Evolutionary conservation across 2,888 invertebrate genomes (phyloP), one percentile per base, ranked within the genome.

Genomic region (Lamellibrachia satsuma): DNA sequence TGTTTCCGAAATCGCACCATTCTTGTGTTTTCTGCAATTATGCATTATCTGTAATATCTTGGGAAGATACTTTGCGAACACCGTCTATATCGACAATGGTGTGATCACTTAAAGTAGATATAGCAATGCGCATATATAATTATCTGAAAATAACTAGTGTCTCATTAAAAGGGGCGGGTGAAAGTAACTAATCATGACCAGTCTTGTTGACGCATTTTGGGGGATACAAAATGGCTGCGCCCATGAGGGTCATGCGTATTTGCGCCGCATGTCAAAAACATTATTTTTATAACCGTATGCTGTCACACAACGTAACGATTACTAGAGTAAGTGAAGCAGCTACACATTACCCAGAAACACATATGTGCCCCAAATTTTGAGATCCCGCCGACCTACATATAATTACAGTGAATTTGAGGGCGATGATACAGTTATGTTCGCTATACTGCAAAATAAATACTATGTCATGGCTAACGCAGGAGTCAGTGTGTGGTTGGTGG

Each of bases 171-270:
- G 39, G 57, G 27, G 60, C 57, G 52, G 52, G 51, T 52, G 57
- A 90, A 92, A 91, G n/a, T 15, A 52, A 92, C 75, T 6, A 75
- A 75, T 22, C 15, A 75, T 4, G n/a, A 22, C 22, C 15, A 6
- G 75, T 15, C 75, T 75, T 75, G 22, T 75, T 75, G 22, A 75
- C 22, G 75, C 1, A n/a, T 75, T 75, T 75, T 22, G n/a, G 75
- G 6, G n/a, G 15, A 75, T 15, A 75, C 75, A 75, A 92, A 51
- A 92, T 92, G 92, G 92, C 92, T 11, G 92, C 92, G 39, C 57
- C 22, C 92, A 90, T 92, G 57, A n/a, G 92, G 51, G 57, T 51
- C 92, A 92, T 92, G 92, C 92, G 92, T 91, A 52, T 91, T 55
- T 92, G 92, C 52, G 57, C 57, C 60, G 39, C 91, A 11, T 92